Conservation (phyloP, 35 echinoderm and acorn worm genomes). For the Holothuria glaberrima region DNA sequence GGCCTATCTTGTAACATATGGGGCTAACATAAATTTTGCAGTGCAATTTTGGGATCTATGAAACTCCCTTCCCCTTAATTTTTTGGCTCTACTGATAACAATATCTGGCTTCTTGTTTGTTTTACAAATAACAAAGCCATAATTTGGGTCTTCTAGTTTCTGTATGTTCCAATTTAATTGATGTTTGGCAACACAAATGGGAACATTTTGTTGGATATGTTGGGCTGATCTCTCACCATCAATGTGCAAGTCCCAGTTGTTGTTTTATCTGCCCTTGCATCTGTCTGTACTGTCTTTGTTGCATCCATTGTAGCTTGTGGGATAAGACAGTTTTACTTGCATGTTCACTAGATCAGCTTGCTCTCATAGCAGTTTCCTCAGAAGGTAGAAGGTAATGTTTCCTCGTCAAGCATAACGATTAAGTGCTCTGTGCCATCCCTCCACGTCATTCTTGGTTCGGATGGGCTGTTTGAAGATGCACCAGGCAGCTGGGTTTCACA, state of each 20-base stretch:
- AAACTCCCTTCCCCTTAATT: too few relatives aligned
- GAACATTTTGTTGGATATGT: too few relatives aligned
- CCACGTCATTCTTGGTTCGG: conserved; percentile 20
- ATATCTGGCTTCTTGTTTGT: too few relatives aligned
- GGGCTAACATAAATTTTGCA: too few relatives aligned
- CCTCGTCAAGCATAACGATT: conserved; percentile 34
- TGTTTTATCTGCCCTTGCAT: conserved; percentile 44
- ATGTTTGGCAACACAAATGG: too few relatives aligned
- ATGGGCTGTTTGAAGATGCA: conserved; percentile 4
- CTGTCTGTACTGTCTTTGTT: conserved; percentile 19
- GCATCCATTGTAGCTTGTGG: conserved; percentile 26
- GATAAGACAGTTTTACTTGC: conserved; percentile 17
- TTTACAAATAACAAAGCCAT: too few relatives aligned
- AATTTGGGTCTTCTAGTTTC: too few relatives aligned
- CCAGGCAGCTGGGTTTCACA: neutral
- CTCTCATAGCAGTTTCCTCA: conserved; percentile 9
- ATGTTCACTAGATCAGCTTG: conserved; percentile 32
- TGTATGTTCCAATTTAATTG: too few relatives aligned
- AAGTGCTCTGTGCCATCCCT: conserved; percentile 44
- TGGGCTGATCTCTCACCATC: conserved; percentile 48
- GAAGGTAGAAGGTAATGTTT: conserved; percentile 28
- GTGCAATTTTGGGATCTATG: too few relatives aligned
- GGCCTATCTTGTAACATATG: too few relatives aligned
- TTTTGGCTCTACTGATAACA: too few relatives aligned
- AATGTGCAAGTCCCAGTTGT: conserved; percentile 30